A percentile compares a stretch with the other conserved stretches of the same genome.
These are phyloP conservation scores for Brachynemurus nebulosus DNA, from an alignment of 2,888 invertebrate species.

Conservation along the genomic window DNA sequence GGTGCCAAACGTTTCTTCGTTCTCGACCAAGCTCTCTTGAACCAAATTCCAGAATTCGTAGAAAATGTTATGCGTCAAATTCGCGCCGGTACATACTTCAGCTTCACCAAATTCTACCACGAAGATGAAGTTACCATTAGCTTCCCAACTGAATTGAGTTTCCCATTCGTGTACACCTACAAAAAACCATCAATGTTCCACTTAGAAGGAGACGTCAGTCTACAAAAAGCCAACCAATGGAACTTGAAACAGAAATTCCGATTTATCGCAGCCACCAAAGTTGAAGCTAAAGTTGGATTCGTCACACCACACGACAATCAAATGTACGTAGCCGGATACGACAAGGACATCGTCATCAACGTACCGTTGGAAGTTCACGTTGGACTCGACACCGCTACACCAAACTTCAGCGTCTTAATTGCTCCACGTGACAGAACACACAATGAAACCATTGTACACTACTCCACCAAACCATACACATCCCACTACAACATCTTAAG, in stretches of 20 bases:
- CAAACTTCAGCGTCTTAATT: constrained; percentile 34
- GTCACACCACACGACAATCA: constrained; percentile 44
- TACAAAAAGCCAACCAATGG: constrained; percentile 17
- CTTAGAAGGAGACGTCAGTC: constrained; percentile 35
- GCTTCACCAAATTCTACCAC: constrained; percentile 45
- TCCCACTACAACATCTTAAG: constrained; percentile 40
- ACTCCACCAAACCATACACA: constrained; percentile 50
- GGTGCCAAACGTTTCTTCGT: constrained; percentile 36
- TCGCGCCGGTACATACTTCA: constrained; percentile 35
- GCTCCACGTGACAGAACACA: constrained; percentile 36
- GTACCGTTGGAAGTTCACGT: constrained; percentile 37
- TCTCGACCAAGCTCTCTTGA: constrained; percentile 40
- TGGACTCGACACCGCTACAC: constrained; percentile 34
- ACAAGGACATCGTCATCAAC: constrained; percentile 42
- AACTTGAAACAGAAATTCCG: constrained; percentile 35
- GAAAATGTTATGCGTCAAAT: constrained; percentile 26
- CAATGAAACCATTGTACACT: constrained; percentile 39
- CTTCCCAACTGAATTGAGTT: constrained; percentile 56
- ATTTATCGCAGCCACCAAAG: constrained; percentile 38
- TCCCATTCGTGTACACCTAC: constrained; percentile 51
- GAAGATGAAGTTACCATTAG: constrained; percentile 43
- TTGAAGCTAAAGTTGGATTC: constrained; percentile 49
- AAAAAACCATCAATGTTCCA: constrained; percentile 42
- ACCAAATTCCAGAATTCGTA: constrained; percentile 29
- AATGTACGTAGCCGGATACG: constrained; percentile 43